phyloP scores from a whole-genome alignment of 2,888 invertebrate genomes.

The Orthosia gothica region DNA sequence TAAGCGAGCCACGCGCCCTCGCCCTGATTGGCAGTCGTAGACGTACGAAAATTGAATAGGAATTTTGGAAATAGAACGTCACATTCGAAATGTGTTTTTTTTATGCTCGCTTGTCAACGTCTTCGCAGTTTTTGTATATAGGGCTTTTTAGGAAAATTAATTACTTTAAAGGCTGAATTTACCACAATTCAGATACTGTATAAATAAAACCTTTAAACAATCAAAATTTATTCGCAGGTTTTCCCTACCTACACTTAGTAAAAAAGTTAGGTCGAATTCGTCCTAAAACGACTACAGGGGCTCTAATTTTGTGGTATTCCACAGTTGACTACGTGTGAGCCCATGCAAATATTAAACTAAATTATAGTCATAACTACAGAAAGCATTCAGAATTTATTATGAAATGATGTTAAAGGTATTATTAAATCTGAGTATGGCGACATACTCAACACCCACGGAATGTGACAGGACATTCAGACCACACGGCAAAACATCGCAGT shows the following conservation, averaged over 20 bases:
- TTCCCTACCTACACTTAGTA: neutral
- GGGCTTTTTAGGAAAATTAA: neutral
- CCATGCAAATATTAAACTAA: neutral
- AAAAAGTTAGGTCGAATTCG: neutral
- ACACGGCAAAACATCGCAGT: constrained; percentile 16
- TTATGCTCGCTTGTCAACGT: constrained; percentile 12
- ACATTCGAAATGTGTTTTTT: constrained; percentile 28
- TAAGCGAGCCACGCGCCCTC: constrained; percentile 80
- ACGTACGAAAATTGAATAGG: constrained; percentile 68
- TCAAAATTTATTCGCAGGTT: too few species aligned
- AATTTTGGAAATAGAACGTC: constrained; percentile 63
- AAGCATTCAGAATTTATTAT: constrained; percentile 11
- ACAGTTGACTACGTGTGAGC: constrained; percentile 3
- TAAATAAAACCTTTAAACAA: too few species aligned
- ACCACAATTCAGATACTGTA: too few species aligned
- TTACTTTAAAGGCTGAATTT: neutral
- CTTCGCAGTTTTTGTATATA: neutral
- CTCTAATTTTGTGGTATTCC: too few species aligned
- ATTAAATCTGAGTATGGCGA: constrained; percentile 8
- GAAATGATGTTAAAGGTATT: constrained; percentile 24
- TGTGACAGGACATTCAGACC: constrained; percentile 23
- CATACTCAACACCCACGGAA: constrained; percentile 37
- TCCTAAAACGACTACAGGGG: too few species aligned
- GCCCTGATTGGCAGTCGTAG: constrained; percentile 84
- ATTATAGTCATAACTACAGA: neutral